Base-by-base conservation (phyloP, 2,888 invertebrate genomes). In the Lasioglossum villosulum region DNA sequence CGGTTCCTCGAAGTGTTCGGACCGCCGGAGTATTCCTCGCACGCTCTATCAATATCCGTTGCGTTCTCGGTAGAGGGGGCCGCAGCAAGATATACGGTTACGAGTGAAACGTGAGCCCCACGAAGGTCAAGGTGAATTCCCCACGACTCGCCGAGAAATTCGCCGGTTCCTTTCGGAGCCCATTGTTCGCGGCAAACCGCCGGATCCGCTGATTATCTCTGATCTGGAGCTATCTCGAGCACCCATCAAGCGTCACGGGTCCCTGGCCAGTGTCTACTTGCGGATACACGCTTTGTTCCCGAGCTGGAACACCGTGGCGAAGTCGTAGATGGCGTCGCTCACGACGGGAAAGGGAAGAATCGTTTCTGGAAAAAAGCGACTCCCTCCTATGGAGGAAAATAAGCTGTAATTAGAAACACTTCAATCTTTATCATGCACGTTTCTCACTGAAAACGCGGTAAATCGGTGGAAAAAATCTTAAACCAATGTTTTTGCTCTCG, bases 41-140 rank as follows among this genome's bases (percentile, higher is more conserved):
- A 78, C 82, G 79, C 75, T 68, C 39, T 66, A 63, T 63, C 83
- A 52, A 83, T 79, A 75, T 82, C 75, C 82, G 78, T 23, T 42
- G 59, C 73, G 74, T 30, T 42, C 30, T 37, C 14, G 72, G 52
- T 63, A 30, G 63, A 42, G 39, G 30, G 75, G 52, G 66, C 27
- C 39, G 39, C n/a, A 72, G 39, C 52, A 39, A 78, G 77, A 79
- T 59, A 52, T 30, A 72, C 83, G 83, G 70, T 83, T 63, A 73
- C 48, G 56, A 71, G 80, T 37, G 72, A 59, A 84, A 84, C 84
- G 68, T 72, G 70, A 80, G 37, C 37, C 37, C 37, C 59, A 27
- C 84, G 90, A 92, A 92, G 93, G 92, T 93, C 93, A 93, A 93
- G 93, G 93, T 87, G 87, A 90, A 78, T 78, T 66, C 59, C 30